A percentile compares a stretch with the other conserved stretches of the same genome.
These are phyloP conservation scores for Zaprionus lachaisei DNA, from an alignment of 1,140 invertebrate genomes.

Conservation along the genomic window DNA sequence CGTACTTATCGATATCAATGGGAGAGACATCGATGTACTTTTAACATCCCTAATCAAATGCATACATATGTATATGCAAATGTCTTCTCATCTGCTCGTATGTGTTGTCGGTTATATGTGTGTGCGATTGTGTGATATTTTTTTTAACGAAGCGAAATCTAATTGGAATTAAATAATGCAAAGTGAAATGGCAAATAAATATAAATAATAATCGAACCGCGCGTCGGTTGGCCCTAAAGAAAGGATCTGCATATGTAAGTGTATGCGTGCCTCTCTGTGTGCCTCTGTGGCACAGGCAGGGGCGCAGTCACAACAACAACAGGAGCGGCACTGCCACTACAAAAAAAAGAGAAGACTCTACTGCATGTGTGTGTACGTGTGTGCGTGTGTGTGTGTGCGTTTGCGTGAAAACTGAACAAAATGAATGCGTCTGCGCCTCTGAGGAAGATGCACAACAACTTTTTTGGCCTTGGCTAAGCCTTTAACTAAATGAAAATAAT, in stretches of 20 bases:
- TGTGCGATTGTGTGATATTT: constrained; percentile 56
- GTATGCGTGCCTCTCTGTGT: constrained; percentile 20
- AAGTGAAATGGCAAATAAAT: constrained; percentile 54
- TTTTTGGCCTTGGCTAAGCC: constrained; percentile 65
- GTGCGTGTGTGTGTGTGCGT: constrained; percentile 25
- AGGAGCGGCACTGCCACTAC: constrained; percentile 56
- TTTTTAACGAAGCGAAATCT: constrained; percentile 66
- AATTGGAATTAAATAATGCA: constrained; percentile 68
- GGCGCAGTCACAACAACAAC: constrained; percentile 44
- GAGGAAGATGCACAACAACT: constrained; percentile 39
- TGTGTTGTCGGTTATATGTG: constrained; percentile 52
- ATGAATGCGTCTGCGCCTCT: constrained; percentile 68
- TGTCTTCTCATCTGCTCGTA: constrained; percentile 53
- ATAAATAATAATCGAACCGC: constrained; percentile 43
- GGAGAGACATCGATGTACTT: constrained; percentile 29
- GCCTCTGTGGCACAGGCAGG: constrained; percentile 41
- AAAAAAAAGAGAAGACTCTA: constrained; percentile 14
- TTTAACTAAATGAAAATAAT: constrained; percentile 34
- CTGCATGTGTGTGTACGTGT: constrained; percentile 44
- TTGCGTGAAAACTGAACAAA: constrained; percentile 55
- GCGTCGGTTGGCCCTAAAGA: constrained; percentile 33
- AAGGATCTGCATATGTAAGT: constrained; percentile 46
- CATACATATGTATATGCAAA: constrained; percentile 61
- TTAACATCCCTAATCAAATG: constrained; percentile 45
- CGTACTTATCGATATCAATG: constrained; percentile 32